These are phyloP conservation scores for Tetragonula carbonaria DNA, from an alignment of 2,888 invertebrate species.

Conservation along the genomic window DNA sequence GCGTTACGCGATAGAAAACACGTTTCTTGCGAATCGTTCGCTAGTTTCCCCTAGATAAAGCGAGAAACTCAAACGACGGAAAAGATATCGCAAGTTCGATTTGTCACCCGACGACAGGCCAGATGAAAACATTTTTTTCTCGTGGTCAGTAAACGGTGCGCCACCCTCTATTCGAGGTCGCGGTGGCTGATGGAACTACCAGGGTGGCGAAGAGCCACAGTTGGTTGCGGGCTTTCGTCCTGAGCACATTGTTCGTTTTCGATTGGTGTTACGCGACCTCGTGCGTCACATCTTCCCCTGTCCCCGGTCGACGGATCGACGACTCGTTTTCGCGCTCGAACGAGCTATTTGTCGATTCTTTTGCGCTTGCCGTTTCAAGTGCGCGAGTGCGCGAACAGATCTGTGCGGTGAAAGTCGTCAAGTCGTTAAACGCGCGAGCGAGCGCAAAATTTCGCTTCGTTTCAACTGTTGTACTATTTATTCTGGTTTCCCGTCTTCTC, in stretches of 20 bases:
- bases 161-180: constrained; percentile 51
- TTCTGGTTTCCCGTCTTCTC: neutral
- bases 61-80: neutral
- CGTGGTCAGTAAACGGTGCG: constrained; percentile 53
- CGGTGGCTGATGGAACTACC: constrained; percentile 73
- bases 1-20: neutral
- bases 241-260: constrained; percentile 70
- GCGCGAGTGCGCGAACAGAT: constrained; percentile 6
- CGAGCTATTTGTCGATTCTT: neutral
- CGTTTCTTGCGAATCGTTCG: neutral
- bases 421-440: neutral
- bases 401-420: neutral
- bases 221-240: constrained; percentile 81
- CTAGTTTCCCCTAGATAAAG: neutral
- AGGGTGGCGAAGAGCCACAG: constrained; percentile 78
- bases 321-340: neutral
- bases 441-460: neutral
- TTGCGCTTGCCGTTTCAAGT: constrained; percentile 24
- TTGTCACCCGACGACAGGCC: neutral
- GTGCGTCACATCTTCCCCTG: constrained; percentile 34
- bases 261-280: constrained; percentile 54
- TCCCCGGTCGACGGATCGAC: constrained; percentile 24
- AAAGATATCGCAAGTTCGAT: neutral
- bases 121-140: constrained; percentile 46
- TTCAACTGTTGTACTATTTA: neutral